These are phyloP conservation scores for Vespertilio murinus DNA, from an alignment of 2,797 vertebrate genomes.

Conservation along the genomic window DNA sequence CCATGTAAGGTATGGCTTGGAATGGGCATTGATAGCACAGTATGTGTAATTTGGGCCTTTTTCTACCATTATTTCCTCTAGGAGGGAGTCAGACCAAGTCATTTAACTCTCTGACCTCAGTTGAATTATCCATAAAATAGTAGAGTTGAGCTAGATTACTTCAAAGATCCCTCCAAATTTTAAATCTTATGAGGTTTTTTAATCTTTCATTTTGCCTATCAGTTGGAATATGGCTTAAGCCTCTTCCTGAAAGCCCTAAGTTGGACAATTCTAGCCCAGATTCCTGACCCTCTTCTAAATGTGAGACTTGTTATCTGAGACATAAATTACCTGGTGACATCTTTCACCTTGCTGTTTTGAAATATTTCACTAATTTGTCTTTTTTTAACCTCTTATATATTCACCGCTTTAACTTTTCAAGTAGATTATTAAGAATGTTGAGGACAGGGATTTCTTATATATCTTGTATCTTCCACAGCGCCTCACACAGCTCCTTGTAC, in stretches of 20 bases:
- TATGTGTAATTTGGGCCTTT: neutral
- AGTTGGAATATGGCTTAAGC: neutral
- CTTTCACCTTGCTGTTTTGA: constrained; percentile 31
- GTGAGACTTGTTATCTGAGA: neutral
- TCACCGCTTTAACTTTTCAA: constrained; percentile 22
- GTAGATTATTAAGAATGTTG: constrained; percentile 26
- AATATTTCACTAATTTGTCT: constrained; percentile 9
- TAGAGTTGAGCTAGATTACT: neutral
- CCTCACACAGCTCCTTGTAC: neutral
- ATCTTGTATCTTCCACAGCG: neutral
- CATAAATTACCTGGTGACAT: constrained; percentile 7
- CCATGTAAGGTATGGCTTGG: neutral
- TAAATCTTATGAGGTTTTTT: neutral
- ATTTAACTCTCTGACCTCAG: neutral
- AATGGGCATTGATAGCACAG: neutral
- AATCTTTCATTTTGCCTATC: neutral
- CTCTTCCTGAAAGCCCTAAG: neutral
- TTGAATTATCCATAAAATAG: constrained; percentile 6
- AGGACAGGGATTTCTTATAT: constrained; percentile 16
- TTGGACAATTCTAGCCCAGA: neutral
- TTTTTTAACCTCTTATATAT: neutral
- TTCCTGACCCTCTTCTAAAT: neutral
- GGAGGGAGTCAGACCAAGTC: neutral
- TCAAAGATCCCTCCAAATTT: neutral
- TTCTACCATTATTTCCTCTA: neutral